Evolutionary conservation across 1,140 invertebrate genomes (phyloP).

Genomic region (Brachionus koreanus): DNA sequence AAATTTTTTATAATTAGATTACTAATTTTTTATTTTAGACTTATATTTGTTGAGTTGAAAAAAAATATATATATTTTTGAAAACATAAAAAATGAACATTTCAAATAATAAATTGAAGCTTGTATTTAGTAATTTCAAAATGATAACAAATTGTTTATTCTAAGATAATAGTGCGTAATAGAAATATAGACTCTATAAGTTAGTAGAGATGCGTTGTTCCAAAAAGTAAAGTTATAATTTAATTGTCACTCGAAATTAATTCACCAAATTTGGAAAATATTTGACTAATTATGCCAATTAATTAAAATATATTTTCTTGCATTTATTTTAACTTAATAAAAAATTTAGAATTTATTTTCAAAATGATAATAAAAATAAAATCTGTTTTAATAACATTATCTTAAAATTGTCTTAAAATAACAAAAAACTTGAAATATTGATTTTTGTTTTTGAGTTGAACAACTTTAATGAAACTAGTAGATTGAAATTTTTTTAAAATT

Average conservation of each 20-base stretch:
- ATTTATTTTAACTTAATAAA: background rate
- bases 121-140: background rate
- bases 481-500: background rate
- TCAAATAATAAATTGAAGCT: background rate
- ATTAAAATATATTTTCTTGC: background rate
- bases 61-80: background rate
- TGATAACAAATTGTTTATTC: background rate
- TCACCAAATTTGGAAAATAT: background rate
- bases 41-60: slow-evolving; percentile 8
- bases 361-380: background rate
- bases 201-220: background rate
- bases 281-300: background rate
- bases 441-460: background rate
- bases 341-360: background rate
- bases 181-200: background rate
- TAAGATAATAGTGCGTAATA: background rate
- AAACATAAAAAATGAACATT: slow-evolving; percentile 27
- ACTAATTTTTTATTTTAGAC: background rate
- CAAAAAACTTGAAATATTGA: background rate
- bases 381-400: background rate
- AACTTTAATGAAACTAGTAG: background rate
- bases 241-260: background rate
- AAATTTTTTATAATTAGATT: slow-evolving; percentile 18
- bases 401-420: background rate
- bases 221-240: background rate